A percentile compares a stretch with the other conserved stretches of the same genome.
phyloP scores from a whole-genome alignment of 1,140 invertebrate species.

The Armadillidium nasatum region DNA sequence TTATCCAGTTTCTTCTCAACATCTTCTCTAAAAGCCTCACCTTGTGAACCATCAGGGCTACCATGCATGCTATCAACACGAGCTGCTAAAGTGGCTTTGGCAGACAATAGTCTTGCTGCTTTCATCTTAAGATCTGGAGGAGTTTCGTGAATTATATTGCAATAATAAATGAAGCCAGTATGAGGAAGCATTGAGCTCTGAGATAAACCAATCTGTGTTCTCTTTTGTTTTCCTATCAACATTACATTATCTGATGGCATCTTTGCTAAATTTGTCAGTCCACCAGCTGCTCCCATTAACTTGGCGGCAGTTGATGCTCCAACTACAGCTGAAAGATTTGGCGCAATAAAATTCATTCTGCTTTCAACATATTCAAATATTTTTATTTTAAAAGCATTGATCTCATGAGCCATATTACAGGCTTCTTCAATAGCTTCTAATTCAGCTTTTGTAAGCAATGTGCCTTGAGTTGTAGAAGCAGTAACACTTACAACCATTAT shows the following conservation, averaged over 20 bases:
- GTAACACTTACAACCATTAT: constrained; percentile 99
- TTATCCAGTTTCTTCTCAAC: constrained; percentile 97
- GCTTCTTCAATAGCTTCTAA: constrained; percentile 83
- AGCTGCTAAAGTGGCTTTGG: constrained; percentile 89
- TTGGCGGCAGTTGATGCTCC: constrained; percentile 96
- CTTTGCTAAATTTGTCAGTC: constrained; percentile 89
- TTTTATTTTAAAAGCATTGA: constrained; percentile 82
- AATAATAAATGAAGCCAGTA: constrained; percentile 94
- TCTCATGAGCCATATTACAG: constrained; percentile 90
- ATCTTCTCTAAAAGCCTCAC: constrained; percentile 75
- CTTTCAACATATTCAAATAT: constrained; percentile 98
- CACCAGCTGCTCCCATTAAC: constrained; percentile 96
- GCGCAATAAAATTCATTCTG: constrained; percentile 97
- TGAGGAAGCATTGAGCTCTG: constrained; percentile 85
- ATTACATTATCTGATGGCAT: constrained; percentile 97
- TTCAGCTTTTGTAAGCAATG: constrained; percentile 71
- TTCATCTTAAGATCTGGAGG: constrained; percentile 91
- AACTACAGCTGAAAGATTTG: constrained; percentile 93
- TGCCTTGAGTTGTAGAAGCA: constrained; percentile 95
- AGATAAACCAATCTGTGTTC: constrained; percentile 87
- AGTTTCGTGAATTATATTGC: constrained; percentile 89
- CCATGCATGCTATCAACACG: constrained; percentile 91
- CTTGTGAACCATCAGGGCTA: constrained; percentile 77
- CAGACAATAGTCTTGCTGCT: constrained; percentile 84
- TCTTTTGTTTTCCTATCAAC: constrained; percentile 85